Conservation (phyloP, 1,140 invertebrate genomes). For the Leptinotarsa undecemlineata region DNA sequence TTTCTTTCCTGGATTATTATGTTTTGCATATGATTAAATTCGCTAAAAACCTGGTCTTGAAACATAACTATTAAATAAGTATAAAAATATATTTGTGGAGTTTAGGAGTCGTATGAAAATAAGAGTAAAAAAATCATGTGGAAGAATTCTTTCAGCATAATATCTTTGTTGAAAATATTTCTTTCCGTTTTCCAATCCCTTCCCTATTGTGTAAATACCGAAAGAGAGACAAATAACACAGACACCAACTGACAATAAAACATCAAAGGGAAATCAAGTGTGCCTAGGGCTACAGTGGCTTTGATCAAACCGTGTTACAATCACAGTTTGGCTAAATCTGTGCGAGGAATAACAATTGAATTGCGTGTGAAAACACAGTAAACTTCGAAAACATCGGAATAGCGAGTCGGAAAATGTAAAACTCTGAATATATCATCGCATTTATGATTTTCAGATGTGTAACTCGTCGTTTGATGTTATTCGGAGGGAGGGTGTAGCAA, state of each 20-base stretch:
- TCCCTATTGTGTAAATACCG: neutral
- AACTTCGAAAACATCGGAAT: slow-evolving; percentile 21
- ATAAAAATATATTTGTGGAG: too few species aligned
- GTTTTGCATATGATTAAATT: too few species aligned
- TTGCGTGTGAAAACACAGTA: slow-evolving; percentile 40
- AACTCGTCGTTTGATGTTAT: neutral
- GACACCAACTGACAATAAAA: slow-evolving; percentile 36
- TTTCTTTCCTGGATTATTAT: too few species aligned
- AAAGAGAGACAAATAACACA: slow-evolving; percentile 11
- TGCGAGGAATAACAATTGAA: slow-evolving; percentile 43
- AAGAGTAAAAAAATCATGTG: too few species aligned
- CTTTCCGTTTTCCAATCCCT: neutral
- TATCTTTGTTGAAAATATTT: neutral
- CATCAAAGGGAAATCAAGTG: slow-evolving; percentile 43
- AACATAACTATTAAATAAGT: too few species aligned
- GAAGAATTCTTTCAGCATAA: neutral
- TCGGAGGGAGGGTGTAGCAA: neutral
- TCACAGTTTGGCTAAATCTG: slow-evolving; percentile 37
- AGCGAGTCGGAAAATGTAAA: slow-evolving; percentile 16
- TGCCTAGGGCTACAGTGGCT: slow-evolving; percentile 33
- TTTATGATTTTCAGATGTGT: slow-evolving; percentile 21
- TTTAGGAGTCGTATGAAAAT: too few species aligned
- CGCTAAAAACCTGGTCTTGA: too few species aligned
- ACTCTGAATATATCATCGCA: neutral
- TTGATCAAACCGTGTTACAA: slow-evolving; percentile 44